Base-by-base conservation (phyloP, 2,797 vertebrate genomes). In the Phalanger gymnotis region DNA sequence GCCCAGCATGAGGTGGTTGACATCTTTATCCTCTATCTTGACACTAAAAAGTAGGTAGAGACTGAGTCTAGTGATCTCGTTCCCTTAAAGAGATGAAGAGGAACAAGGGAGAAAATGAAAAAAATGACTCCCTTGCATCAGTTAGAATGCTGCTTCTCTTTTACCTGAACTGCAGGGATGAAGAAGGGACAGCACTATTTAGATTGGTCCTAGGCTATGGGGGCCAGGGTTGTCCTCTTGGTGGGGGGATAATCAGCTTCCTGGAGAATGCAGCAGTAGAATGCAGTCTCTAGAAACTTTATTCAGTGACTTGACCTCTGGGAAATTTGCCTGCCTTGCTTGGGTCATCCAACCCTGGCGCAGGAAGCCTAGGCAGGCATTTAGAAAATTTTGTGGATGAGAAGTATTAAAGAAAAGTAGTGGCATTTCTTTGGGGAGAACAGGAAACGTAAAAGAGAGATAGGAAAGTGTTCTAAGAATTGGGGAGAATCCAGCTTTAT, bases 331-430 rank as follows among this genome's bases (percentile, higher is more conserved):
- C 53, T 90, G 14, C 13, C 90, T 57, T 91, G 54, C 25, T 92
- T 90, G 52, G 56, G 94, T 81, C n/a, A 47, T 81, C n/a, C 19
- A 94, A 73, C 34, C 31, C 19, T 92, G 25, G 9, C 51, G 87
- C 90, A 47, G 31, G 40, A 91, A 61, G 94, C 55, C 93, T 34
- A 92, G 92, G 90, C 22, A 87, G 22, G 22, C 40, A 87, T 87
- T 51, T 87, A 9, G 73, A 87, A 93, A 93, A 93, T 6, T 90
- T 58, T 93, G 30, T 52, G 53, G 55, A 89, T 92, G 57, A 95
- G 92, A 56, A 56, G 87, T 91, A 93, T 66, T 93, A 93, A 27
- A 95, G 61, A 92, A 47, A 96, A 34, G 28, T 54, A 30, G 47
- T 53, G 54, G 31, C 57, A 91, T 92, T n/a, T 81, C 91, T 91